Evolutionary conservation across 2,888 invertebrate species (phyloP).

Genomic region (Tenthredo scrophulariae): DNA sequence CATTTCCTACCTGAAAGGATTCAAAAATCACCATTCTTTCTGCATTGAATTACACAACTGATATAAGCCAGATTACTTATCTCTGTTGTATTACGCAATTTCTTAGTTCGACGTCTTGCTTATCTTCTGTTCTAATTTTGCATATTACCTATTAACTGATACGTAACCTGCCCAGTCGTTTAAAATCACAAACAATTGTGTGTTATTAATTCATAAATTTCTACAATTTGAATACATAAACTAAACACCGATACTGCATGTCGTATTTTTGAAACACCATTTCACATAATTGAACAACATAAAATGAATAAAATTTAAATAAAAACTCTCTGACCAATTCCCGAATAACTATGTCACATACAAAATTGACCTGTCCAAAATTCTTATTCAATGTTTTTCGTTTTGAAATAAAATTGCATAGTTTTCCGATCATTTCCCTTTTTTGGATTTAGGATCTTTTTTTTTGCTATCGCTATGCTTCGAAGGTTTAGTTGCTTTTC

Average conservation of each 20-base stretch:
- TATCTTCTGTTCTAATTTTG: constrained; percentile 22
- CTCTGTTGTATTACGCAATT: constrained; percentile 28
- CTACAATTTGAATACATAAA: not conserved
- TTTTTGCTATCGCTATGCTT: constrained; percentile 10
- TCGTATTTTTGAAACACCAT: not conserved
- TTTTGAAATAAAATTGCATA: constrained; percentile 5
- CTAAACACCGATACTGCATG: not conserved
- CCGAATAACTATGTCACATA: not conserved
- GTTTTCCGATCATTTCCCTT: not conserved
- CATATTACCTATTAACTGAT: not conserved
- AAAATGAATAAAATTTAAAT: not conserved
- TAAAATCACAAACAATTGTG: not conserved
- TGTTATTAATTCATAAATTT: not conserved
- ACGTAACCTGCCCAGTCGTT: not conserved
- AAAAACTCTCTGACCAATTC: not conserved
- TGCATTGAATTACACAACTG: constrained; percentile 5
- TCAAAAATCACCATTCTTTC: not conserved
- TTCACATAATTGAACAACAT: constrained; percentile 24
- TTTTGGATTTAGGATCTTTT: constrained; percentile 5
- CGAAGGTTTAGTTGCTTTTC: constrained; percentile 16
- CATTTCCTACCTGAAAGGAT: constrained; percentile 25
- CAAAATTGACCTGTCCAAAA: not conserved
- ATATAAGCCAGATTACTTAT: constrained; percentile 45
- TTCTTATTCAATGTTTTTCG: not conserved
- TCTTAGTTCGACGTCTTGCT: constrained; percentile 22